Conservation (phyloP, 1,140 invertebrate genomes). For the Anastrepha ludens region DNA sequence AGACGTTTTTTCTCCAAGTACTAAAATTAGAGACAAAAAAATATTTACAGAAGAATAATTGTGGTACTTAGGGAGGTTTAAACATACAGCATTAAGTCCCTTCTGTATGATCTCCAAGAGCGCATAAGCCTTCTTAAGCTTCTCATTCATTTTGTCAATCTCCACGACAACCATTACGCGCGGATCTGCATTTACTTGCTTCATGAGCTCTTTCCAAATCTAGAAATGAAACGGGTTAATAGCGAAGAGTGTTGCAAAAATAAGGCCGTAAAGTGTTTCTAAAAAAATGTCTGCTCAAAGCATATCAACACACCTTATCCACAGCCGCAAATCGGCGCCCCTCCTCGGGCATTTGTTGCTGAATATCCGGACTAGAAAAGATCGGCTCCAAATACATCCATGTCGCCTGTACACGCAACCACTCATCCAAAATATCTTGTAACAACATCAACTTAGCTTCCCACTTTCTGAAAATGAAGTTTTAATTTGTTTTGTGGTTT, state of each 20-base stretch:
- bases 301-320: constrained; percentile 79
- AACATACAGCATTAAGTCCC: constrained; percentile 84
- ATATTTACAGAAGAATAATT: not conserved
- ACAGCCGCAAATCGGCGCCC: constrained; percentile 92
- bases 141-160: constrained; percentile 95
- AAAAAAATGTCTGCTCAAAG: not conserved
- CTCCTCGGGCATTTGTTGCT: constrained; percentile 93
- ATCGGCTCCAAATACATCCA: constrained; percentile 99
- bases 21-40: constrained; percentile 63
- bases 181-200: constrained; percentile 84
- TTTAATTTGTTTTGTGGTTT: not conserved
- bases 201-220: constrained; percentile 95
- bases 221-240: not conserved
- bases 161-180: constrained; percentile 89
- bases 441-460: constrained; percentile 85
- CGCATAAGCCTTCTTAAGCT: constrained; percentile 91
- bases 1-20: constrained; percentile 97
- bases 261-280: not conserved
- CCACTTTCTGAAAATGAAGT: constrained; percentile 77
- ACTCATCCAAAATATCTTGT: constrained; percentile 96
- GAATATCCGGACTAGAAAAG: constrained; percentile 98
- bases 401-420: constrained; percentile 95
- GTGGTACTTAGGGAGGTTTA: not conserved
- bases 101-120: constrained; percentile 92
- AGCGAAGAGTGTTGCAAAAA: not conserved